Evolutionary conservation across 2,888 invertebrate species (phyloP).

Genomic region (Spisula solida): DNA sequence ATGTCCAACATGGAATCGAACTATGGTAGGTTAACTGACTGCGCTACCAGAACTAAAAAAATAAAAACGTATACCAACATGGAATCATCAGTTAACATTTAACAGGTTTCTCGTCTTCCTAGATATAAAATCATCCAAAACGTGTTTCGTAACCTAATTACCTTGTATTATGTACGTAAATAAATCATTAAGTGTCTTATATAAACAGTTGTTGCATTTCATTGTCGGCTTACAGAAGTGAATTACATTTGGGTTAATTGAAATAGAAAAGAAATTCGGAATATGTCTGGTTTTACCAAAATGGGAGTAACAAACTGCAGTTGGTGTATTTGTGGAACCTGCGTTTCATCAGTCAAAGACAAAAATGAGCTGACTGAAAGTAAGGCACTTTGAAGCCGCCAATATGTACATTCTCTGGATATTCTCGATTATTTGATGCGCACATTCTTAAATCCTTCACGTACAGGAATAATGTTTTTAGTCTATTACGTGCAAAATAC

Average conservation of each 20-base stretch:
- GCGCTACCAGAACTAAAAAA: too few species aligned
- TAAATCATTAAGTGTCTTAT: not conserved
- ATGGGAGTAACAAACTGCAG: not conserved
- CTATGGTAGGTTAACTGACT: too few species aligned
- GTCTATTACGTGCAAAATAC: not conserved
- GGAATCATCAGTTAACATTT: not conserved
- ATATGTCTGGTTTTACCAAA: not conserved
- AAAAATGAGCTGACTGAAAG: not conserved
- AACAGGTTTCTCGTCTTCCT: not conserved
- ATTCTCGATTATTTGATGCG: not conserved
- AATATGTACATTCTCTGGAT: not conserved
- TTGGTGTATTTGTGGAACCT: constrained; percentile 1
- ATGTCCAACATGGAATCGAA: too few species aligned
- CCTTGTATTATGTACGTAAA: not conserved
- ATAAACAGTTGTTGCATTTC: not conserved
- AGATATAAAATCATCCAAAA: not conserved
- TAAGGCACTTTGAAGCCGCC: not conserved
- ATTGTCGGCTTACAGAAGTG: not conserved
- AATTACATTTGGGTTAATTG: not conserved
- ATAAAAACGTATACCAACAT: not conserved
- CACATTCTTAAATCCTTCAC: not conserved
- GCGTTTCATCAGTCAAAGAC: not conserved
- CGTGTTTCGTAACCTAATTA: not conserved
- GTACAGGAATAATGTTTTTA: not conserved
- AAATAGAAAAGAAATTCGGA: not conserved